Conservation (phyloP, 2,888 invertebrate genomes). For the Acanthococcus lagerstroemiae region DNA sequence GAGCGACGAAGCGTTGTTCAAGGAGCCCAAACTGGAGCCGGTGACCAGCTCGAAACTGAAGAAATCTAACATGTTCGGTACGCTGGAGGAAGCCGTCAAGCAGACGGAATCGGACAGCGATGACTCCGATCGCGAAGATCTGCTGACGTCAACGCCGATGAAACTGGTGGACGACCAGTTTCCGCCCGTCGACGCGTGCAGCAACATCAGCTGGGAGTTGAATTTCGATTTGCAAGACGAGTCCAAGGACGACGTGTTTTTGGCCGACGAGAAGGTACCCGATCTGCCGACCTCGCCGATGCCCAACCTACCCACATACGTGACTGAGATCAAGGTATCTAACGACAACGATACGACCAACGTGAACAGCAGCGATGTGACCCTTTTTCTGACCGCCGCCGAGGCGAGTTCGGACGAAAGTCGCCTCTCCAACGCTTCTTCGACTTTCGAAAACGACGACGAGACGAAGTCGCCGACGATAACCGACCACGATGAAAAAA, state of each 20-base stretch:
- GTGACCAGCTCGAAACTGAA: constrained; percentile 46
- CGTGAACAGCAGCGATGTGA: constrained; percentile 33
- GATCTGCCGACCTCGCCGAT: constrained; percentile 43
- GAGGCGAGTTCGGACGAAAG: neutral
- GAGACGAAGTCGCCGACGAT: neutral
- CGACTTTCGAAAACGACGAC: neutral
- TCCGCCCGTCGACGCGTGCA: constrained; percentile 34
- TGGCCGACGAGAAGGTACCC: constrained; percentile 40
- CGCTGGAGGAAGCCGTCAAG: constrained; percentile 56
- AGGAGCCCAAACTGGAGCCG: constrained; percentile 13
- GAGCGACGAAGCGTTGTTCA: constrained; percentile 24
- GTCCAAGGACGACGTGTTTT: constrained; percentile 26
- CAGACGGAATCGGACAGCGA: constrained; percentile 1
- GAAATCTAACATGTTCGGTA: constrained; percentile 66
- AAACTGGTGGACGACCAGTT: constrained; percentile 30
- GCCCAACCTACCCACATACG: constrained; percentile 47
- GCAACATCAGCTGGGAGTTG: constrained; percentile 34
- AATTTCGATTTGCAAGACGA: constrained; percentile 34
- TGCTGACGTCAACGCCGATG: constrained; percentile 35
- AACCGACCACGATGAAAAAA: neutral
- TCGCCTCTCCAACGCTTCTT: neutral
- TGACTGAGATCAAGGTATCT: constrained; percentile 62
- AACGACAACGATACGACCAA: constrained; percentile 35
- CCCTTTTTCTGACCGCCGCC: constrained; percentile 19
- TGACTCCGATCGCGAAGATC: constrained; percentile 7